A percentile compares a stretch with the other conserved stretches of the same genome.
Evolutionary conservation across 2,113 vertebrate genomes (phyloP).

Genomic region (Nesospiza acunhae): DNA sequence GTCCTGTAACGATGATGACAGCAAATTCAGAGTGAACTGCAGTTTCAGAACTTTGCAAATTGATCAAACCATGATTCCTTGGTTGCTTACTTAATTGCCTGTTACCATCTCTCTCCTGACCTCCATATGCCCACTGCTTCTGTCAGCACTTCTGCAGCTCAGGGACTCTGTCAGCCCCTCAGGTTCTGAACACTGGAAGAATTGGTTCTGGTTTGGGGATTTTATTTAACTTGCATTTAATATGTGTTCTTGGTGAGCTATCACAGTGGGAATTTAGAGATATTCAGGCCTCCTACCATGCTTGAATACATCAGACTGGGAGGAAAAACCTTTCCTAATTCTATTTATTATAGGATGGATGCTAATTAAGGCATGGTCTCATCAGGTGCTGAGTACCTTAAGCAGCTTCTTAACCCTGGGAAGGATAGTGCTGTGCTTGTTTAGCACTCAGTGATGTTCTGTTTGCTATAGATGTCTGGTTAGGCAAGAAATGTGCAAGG

Average conservation of each 20-base stretch:
- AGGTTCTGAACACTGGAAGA: not conserved
- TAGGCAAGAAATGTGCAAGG: not conserved
- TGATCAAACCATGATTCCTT: slow-evolving; percentile 44
- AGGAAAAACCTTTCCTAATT: not conserved
- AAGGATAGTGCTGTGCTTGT: not conserved
- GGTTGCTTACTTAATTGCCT: slow-evolving; percentile 54
- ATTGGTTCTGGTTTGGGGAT: slow-evolving; percentile 5
- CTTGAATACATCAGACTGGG: not conserved
- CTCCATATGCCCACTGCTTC: not conserved
- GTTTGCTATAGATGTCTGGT: not conserved
- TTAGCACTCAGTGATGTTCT: not conserved
- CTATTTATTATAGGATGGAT: not conserved
- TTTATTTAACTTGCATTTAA: slow-evolving; percentile 19
- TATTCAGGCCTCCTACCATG: not conserved
- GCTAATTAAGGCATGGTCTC: not conserved
- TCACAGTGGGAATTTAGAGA: not conserved
- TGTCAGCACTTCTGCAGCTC: slow-evolving; percentile 14
- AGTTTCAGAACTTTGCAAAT: slow-evolving; percentile 50
- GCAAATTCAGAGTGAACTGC: slow-evolving; percentile 40
- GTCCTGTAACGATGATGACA: slow-evolving; percentile 43
- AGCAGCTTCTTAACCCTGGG: not conserved
- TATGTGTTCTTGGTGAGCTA: not conserved
- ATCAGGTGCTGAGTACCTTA: not conserved
- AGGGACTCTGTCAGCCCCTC: not conserved
- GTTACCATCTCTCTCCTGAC: slow-evolving; percentile 6